A percentile compares a stretch with the other conserved stretches of the same genome.
Evolutionary conservation across 2,888 invertebrate genomes (phyloP).

Genomic region (Troilus luridus): DNA sequence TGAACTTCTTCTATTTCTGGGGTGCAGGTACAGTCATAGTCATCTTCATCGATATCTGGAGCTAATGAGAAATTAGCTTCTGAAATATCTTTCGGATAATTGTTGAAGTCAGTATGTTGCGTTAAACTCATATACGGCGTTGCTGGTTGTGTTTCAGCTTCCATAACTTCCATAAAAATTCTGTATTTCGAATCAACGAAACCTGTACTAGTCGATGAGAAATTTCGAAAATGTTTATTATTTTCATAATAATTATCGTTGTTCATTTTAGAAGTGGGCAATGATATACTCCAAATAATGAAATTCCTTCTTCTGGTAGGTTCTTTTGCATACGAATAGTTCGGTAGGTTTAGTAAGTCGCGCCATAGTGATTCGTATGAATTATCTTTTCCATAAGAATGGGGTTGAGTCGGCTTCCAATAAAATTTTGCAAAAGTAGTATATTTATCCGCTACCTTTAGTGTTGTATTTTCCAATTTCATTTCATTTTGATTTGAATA

Average conservation of each 20-base stretch:
- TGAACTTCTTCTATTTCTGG: background rate
- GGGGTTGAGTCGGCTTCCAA: background rate
- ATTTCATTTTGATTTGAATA: background rate
- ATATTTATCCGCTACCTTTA: background rate
- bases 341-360: background rate
- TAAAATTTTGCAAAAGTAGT: background rate
- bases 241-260: background rate
- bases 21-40: background rate
- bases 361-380: background rate
- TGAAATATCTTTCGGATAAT: background rate
- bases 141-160: too few species aligned
- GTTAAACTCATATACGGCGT: background rate
- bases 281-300: background rate
- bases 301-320: background rate
- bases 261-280: background rate
- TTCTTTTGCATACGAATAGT: background rate
- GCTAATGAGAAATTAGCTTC: background rate
- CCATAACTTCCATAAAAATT: too few species aligned
- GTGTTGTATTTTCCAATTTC: background rate
- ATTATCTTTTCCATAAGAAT: background rate
- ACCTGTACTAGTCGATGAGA: background rate
- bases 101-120: background rate
- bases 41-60: background rate
- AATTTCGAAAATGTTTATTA: background rate
- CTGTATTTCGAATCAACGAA: too few species aligned